phyloP scores from a whole-genome alignment of 2,113 vertebrate genomes.

The Siniperca chuatsi region DNA sequence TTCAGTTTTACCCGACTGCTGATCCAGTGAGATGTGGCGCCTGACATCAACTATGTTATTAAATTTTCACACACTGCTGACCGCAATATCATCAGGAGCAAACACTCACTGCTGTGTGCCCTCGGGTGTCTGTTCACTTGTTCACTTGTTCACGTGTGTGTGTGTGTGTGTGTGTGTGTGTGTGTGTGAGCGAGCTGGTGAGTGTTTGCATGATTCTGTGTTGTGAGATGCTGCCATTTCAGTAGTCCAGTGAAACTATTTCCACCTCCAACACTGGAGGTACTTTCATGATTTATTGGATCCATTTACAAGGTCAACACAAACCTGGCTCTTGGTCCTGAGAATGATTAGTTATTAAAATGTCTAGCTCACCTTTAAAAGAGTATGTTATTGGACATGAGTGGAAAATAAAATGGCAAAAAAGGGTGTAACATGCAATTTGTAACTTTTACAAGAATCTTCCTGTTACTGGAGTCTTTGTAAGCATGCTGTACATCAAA shows the following conservation, averaged over 20 bases:
- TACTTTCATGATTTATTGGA: constrained; percentile 11
- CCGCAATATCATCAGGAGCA: constrained; percentile 67
- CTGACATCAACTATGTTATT: constrained; percentile 74
- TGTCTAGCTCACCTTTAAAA: neutral
- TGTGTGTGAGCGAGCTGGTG: constrained; percentile 12
- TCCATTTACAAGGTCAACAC: neutral
- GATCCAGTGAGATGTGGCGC: constrained; percentile 51
- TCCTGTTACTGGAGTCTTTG: constrained; percentile 15
- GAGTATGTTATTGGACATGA: neutral
- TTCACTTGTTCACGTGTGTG: neutral
- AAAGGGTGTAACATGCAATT: neutral
- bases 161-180: neutral
- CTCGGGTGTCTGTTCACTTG: constrained; percentile 35
- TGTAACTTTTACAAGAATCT: neutral
- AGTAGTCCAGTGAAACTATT: constrained; percentile 12
- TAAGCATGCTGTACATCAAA: constrained; percentile 27
- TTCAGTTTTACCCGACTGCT: constrained; percentile 30
- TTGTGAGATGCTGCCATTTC: constrained; percentile 23
- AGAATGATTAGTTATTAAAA: constrained; percentile 12
- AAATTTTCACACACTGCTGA: constrained; percentile 77
- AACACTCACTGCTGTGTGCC: constrained; percentile 27
- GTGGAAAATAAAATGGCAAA: constrained; percentile 19
- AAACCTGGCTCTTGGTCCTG: neutral
- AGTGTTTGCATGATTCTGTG: constrained; percentile 22
- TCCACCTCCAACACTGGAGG: neutral